Conservation (phyloP, 1,140 invertebrate genomes). For the Cepaea nemoralis region DNA sequence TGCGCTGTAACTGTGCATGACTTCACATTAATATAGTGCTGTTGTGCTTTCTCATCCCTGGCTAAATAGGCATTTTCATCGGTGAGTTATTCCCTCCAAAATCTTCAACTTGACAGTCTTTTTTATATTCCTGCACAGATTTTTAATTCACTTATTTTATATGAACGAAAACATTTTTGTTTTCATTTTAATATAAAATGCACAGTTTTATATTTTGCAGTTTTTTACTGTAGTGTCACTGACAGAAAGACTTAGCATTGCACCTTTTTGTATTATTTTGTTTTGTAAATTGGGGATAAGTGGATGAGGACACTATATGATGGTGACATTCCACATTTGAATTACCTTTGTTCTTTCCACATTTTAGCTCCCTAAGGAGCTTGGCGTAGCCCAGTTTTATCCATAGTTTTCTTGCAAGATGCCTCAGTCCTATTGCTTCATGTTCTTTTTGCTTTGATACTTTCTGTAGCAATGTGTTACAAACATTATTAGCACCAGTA, state of each 20-base stretch:
- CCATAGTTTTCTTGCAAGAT: too few species aligned
- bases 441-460: too few species aligned
- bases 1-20: constrained; percentile 38
- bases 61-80: constrained; percentile 51
- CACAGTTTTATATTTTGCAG: neutral
- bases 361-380: too few species aligned
- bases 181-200: neutral
- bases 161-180: neutral
- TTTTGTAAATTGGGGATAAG: neutral
- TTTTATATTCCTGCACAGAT: constrained; percentile 22
- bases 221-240: neutral
- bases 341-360: neutral
- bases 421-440: too few species aligned
- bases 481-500: too few species aligned
- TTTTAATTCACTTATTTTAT: neutral
- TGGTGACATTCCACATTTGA: neutral
- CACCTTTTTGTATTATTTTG: neutral
- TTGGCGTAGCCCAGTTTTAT: too few species aligned
- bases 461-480: too few species aligned
- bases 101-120: neutral
- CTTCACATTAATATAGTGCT: constrained; percentile 42
- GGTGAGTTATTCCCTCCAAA: constrained; percentile 47
- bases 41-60: constrained; percentile 53
- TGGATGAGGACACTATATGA: neutral
- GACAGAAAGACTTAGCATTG: neutral